Conservation (phyloP, 2,797 vertebrate genomes). For the Masticophis lateralis region DNA sequence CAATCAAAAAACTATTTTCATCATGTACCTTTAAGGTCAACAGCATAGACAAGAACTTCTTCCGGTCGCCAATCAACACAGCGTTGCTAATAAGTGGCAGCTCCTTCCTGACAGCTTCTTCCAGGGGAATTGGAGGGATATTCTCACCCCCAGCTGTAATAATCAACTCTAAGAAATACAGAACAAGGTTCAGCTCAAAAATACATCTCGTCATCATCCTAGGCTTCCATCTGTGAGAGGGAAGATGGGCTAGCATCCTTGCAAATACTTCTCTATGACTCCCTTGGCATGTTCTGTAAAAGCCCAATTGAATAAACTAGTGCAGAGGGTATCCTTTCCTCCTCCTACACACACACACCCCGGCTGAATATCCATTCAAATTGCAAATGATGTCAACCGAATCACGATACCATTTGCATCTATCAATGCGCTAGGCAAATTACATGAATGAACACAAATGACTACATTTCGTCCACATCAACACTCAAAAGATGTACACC, state of each 20-base stretch:
- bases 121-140: constrained; percentile 78
- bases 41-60: constrained; percentile 85
- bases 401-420: neutral
- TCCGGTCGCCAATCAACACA: constrained; percentile 83
- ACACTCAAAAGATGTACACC: neutral
- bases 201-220: neutral
- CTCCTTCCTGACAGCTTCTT: constrained; percentile 83
- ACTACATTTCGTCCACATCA: neutral
- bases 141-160: constrained; percentile 88
- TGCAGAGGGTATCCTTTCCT: neutral
- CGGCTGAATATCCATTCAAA: neutral
- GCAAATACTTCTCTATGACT: neutral
- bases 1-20: neutral
- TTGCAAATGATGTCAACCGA: neutral
- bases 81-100: constrained; percentile 80
- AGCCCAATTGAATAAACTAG: neutral
- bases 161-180: constrained; percentile 76
- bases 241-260: neutral
- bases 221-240: neutral
- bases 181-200: neutral
- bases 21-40: constrained; percentile 81
- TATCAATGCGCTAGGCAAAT: neutral
- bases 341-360: too few relatives aligned
- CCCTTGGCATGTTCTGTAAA: neutral
- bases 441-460: neutral